Conservation (phyloP, 1,140 invertebrate genomes). For the Platyscapa corneri region DNA sequence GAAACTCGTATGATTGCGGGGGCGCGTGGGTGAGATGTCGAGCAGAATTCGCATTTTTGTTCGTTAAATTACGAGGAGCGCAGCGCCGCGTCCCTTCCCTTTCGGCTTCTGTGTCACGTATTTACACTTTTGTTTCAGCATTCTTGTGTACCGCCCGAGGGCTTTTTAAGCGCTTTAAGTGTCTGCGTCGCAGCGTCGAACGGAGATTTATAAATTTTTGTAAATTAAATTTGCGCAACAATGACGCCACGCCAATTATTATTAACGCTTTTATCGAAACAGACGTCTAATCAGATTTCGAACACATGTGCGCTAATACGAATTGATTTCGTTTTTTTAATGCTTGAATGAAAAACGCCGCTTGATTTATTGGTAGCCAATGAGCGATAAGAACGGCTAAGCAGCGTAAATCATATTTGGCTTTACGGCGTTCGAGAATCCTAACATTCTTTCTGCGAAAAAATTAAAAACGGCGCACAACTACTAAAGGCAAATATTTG, state of each 20-base stretch:
- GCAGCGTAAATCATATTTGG: background rate
- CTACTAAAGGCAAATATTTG: background rate
- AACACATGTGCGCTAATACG: background rate
- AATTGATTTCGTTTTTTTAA: background rate
- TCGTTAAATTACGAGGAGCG: background rate
- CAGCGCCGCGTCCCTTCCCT: background rate
- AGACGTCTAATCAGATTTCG: background rate
- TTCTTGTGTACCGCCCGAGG: background rate
- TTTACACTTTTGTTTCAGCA: background rate
- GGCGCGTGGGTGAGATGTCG: background rate
- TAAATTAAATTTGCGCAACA: background rate
- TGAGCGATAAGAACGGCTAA: background rate
- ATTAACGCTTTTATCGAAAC: background rate
- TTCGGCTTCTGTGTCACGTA: background rate
- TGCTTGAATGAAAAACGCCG: background rate
- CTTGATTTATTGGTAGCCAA: background rate
- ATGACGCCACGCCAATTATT: background rate
- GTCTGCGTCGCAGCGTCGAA: too few species aligned
- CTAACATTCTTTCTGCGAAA: background rate
- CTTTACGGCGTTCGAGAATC: background rate
- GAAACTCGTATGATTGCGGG: background rate
- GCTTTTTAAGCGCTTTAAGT: background rate
- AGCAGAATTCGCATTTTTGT: background rate
- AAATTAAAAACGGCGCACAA: background rate
- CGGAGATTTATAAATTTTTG: background rate